Conservation (phyloP, 92 coral and sea anemone genomes). For the Zoanthus sociatus region DNA sequence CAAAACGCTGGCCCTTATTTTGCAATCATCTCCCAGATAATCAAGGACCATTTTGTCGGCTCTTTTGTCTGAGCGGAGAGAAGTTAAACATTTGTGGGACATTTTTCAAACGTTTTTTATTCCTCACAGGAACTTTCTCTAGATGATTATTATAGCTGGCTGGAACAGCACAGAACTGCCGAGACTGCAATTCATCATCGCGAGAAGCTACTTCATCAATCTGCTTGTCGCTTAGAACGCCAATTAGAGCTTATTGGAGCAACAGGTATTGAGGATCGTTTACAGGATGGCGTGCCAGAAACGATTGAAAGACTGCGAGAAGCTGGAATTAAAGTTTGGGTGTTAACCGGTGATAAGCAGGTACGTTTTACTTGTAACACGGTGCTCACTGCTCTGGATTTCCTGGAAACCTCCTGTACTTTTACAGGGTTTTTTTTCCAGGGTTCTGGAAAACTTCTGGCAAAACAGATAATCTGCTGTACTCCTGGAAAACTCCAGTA, state of each 20-base stretch:
- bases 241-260: constrained; percentile 97
- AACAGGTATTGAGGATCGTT: constrained; percentile 98
- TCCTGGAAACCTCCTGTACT: too few species aligned
- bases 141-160: constrained; percentile 85
- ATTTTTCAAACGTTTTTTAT: neutral
- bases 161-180: constrained; percentile 84
- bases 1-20: too few species aligned
- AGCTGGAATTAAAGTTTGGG: constrained; percentile 98
- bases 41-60: too few species aligned
- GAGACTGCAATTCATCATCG: constrained; percentile 88
- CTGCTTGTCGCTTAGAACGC: constrained; percentile 85
- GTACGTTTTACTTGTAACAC: constrained; percentile 44
- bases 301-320: constrained; percentile 92
- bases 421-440: too few species aligned
- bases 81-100: neutral
- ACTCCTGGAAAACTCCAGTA: too few species aligned
- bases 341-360: constrained; percentile 99
- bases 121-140: constrained; percentile 79
- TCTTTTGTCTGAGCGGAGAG: too few species aligned
- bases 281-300: constrained; percentile 99
- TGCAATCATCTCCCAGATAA: too few species aligned
- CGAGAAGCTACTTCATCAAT: constrained; percentile 80
- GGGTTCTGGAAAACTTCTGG: too few species aligned
- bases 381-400: too few species aligned
- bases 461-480: too few species aligned